Base-by-base conservation (phyloP, 2,113 vertebrate species). In the Climacteris rufus region DNA sequence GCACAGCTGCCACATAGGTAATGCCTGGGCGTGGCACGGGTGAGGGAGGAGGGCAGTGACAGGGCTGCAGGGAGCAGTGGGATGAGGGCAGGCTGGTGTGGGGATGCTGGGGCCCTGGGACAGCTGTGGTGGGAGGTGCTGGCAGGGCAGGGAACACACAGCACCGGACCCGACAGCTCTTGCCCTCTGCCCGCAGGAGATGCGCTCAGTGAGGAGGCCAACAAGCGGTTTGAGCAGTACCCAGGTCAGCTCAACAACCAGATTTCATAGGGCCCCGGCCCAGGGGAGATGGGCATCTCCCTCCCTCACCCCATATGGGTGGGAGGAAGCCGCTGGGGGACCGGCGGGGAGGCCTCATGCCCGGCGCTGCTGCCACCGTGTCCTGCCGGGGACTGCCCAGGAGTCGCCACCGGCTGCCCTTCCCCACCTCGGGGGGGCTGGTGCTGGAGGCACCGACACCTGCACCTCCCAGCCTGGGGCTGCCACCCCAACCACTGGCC, bases 191-290 rank as follows among this genome's bases (percentile, higher is more conserved):
- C 42, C 0, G 4, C 98, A 99, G 99, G 99, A 3, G 99, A 99
- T 8, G 99, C 99, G 0, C 98, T 99, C 97, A 99, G 99, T 5
- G 99, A 99, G 64, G 99, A 99, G 96, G 99, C 99, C 52, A 99
- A 98, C 98, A 98, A 95, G 97, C 97, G 95, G 83, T 99, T 99
- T 63, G 99, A 99, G 95, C 99, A 99, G 94, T 99, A 99, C 89
- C 99, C 99, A 0, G 99, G 99, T 42, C 99, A 99, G 97, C 98
- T 99, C 49, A 99, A 99, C 94, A 99, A 99, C 97, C 99, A 99
- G 97, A 98, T 99, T 31, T 97, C 98, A 18, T 99, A 98, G 98
- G 80, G 63, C 19, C 47, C 52, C 0, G 1, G 69, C 54, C 83
- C 56, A 18, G 28, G 49, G 74, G 84, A 96, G 77, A 94, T 2